A percentile compares a stretch with the other conserved stretches of the same genome.
Evolutionary conservation across 2,113 vertebrate genomes (phyloP).

Genomic region (Dipodomys stephensi): DNA sequence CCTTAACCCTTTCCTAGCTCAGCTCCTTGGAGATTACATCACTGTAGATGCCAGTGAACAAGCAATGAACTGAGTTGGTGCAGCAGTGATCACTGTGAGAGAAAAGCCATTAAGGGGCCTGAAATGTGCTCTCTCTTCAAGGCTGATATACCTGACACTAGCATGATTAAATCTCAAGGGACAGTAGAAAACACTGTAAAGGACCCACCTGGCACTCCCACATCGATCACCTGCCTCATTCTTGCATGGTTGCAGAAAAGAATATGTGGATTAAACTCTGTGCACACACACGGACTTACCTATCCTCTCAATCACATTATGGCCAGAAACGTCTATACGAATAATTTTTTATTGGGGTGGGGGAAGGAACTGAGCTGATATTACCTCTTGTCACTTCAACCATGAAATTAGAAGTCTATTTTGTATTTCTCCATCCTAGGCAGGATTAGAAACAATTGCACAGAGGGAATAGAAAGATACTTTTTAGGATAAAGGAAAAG

Average conservation of each 20-base stretch:
- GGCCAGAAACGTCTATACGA: conserved; percentile 75
- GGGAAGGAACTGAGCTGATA: conserved; percentile 74
- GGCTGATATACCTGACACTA: conserved; percentile 43
- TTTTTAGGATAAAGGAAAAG: conserved; percentile 81
- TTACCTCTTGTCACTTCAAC: conserved; percentile 83
- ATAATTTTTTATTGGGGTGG: conserved; percentile 62
- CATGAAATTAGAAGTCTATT: conserved; percentile 86
- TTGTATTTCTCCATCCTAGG: conserved; percentile 71
- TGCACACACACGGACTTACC: not conserved
- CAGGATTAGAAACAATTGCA: conserved; percentile 77
- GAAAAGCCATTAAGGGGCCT: not conserved
- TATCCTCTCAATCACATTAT: conserved; percentile 52
- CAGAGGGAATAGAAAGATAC: conserved; percentile 73
- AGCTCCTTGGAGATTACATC: not conserved
- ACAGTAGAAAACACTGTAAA: conserved; percentile 57
- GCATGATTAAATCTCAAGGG: not conserved
- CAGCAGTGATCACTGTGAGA: conserved; percentile 21
- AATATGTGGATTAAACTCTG: not conserved
- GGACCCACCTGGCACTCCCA: conserved; percentile 29
- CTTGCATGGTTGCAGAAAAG: conserved; percentile 27
- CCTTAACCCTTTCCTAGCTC: conserved; percentile 83
- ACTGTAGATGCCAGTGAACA: conserved; percentile 13
- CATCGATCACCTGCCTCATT: not conserved
- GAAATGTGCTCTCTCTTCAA: not conserved
- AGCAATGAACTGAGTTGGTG: not conserved